These are phyloP conservation scores for Epinotia demarniana DNA, from an alignment of 2,888 invertebrate species.

Conservation along the genomic window DNA sequence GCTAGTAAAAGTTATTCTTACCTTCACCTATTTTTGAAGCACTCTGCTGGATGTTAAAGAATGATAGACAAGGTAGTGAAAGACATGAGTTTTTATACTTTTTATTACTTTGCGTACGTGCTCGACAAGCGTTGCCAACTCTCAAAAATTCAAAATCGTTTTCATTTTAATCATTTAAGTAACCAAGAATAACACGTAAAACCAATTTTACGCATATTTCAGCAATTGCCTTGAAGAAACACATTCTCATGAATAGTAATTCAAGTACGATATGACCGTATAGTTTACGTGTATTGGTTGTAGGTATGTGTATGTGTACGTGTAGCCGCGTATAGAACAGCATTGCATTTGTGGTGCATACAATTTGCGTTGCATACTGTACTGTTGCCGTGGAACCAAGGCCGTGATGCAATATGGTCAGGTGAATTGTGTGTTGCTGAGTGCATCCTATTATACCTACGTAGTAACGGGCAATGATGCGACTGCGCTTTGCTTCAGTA, in stretches of 20 bases:
- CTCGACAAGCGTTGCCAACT: conserved; percentile 23
- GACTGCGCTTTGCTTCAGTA: conserved; percentile 11
- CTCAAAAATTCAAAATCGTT: conserved; percentile 14
- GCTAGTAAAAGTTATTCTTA: conserved; percentile 16
- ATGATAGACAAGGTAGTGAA: conserved; percentile 23
- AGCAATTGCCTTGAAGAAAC: conserved; percentile 35
- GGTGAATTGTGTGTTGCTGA: conserved; percentile 68
- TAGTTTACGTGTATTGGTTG: conserved; percentile 17
- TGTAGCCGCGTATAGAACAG: conserved; percentile 27
- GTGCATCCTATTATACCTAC: conserved; percentile 65
- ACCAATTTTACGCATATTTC: conserved; percentile 24
- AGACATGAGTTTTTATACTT: conserved; percentile 28
- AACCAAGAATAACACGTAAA: conserved; percentile 18
- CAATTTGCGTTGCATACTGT: conserved; percentile 70
- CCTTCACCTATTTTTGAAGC: conserved; percentile 9
- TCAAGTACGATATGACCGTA: neutral
- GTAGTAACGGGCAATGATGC: conserved; percentile 59
- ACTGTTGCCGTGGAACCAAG: conserved; percentile 76
- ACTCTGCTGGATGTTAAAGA: neutral
- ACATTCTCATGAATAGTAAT: conserved; percentile 24
- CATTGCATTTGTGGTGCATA: conserved; percentile 55
- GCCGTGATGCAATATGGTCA: conserved; percentile 77
- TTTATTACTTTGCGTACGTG: conserved; percentile 30
- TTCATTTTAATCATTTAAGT: conserved; percentile 13
- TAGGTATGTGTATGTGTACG: conserved; percentile 1